phyloP scores from a whole-genome alignment of 2,888 invertebrate genomes.

The Agrypnus murinus region DNA sequence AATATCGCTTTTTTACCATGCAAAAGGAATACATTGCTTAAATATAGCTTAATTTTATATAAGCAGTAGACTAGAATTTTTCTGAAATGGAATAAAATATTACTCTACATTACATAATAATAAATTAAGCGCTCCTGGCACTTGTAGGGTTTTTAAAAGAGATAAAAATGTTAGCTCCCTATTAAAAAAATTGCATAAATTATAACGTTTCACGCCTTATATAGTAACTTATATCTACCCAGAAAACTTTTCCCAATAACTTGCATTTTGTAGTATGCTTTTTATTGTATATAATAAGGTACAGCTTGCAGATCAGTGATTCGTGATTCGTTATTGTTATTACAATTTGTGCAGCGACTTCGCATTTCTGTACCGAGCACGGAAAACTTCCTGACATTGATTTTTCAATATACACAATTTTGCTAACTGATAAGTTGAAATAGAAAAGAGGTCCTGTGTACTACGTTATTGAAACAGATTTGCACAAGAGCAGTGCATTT shows the following conservation, averaged over 20 bases:
- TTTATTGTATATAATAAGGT: not conserved
- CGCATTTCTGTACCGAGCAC: constrained; percentile 10
- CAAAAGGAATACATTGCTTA: too few relatives aligned
- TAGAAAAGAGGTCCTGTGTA: not conserved
- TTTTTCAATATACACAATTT: constrained; percentile 1
- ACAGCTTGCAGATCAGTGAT: not conserved
- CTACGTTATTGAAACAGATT: not conserved
- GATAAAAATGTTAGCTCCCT: too few relatives aligned
- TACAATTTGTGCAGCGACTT: constrained; percentile 11
- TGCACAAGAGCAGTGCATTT: not conserved
- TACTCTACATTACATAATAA: too few relatives aligned
- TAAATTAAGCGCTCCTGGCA: too few relatives aligned
- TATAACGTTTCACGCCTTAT: too few relatives aligned
- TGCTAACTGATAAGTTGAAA: not conserved
- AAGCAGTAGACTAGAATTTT: too few relatives aligned
- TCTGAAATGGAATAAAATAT: not conserved
- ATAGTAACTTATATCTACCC: too few relatives aligned
- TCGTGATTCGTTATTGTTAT: constrained; percentile 15
- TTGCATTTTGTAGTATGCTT: not conserved
- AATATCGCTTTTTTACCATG: too few relatives aligned
- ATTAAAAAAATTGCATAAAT: too few relatives aligned
- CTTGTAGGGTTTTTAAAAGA: too few relatives aligned
- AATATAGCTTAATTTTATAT: too few relatives aligned
- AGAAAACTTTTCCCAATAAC: too few relatives aligned
- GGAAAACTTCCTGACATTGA: constrained; percentile 1